A percentile compares a stretch with the other conserved stretches of the same genome.
phyloP scores from a whole-genome alignment of 2,888 invertebrate species.

The Agrilus cyanescens region DNA sequence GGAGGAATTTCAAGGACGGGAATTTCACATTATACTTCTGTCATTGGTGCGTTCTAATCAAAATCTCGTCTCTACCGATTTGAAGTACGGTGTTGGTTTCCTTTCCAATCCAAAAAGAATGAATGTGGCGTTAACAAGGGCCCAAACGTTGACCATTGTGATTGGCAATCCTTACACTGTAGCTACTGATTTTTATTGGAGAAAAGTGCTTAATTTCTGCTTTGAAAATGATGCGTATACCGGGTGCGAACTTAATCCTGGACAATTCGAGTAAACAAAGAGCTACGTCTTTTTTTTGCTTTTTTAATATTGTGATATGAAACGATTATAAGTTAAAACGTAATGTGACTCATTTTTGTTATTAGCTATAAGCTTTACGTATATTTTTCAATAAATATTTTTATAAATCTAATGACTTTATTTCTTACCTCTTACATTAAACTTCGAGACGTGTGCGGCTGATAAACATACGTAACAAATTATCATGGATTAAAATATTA shows the following conservation, averaged over 20 bases:
- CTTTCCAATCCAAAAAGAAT: slow-evolving; percentile 64
- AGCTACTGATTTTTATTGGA: slow-evolving; percentile 55
- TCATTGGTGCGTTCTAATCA: slow-evolving; percentile 52
- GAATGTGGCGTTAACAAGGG: slow-evolving; percentile 83
- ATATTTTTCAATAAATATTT: no score
- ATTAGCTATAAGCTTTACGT: no score
- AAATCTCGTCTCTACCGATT: slow-evolving; percentile 34
- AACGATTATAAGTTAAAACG: no score
- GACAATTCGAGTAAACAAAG: background rate
- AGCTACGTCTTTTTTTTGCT: background rate
- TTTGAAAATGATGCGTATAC: slow-evolving; percentile 51
- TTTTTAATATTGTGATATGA: background rate
- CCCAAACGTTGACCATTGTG: slow-evolving; percentile 65
- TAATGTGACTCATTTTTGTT: no score
- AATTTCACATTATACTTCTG: slow-evolving; percentile 58
- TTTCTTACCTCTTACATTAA: no score
- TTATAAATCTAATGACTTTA: no score
- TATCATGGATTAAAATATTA: no score
- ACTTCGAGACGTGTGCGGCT: no score
- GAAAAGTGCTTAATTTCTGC: slow-evolving; percentile 49
- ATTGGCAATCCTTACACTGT: slow-evolving; percentile 75
- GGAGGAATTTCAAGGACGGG: slow-evolving; percentile 81
- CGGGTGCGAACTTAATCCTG: slow-evolving; percentile 48
- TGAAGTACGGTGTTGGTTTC: slow-evolving; percentile 55
- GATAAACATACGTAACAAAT: no score